Evolutionary conservation across 2,113 vertebrate genomes (phyloP), one percentile per base, ranked within the genome.

Genomic region (Cyphomyrus discorhynchus): DNA sequence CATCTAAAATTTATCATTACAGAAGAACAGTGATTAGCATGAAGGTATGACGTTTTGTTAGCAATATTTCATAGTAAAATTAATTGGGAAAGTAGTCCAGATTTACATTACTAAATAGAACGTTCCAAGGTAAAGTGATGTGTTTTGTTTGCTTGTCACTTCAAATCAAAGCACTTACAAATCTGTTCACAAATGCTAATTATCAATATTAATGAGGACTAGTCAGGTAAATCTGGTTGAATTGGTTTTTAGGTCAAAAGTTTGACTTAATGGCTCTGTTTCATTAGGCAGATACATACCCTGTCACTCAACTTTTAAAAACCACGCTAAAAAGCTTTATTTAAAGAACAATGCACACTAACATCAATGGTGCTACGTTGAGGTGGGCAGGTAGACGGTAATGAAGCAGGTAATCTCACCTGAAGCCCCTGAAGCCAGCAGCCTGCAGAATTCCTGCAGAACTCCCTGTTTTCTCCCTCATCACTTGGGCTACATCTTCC

Each of bases 401-500:
- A 13, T 9, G 17, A 83, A 56, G 52, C 50, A 84, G 80, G 35
- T 15, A 62, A 17, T 58, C 86, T 66, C 45, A 90, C 90, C 90
- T 70, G 52, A 5, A 39, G 3, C 42, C 74, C 24, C 86, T 66
- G 50, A 15, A 47, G 13, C n/a, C 74, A 42, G 82, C 31, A 39
- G 39, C 13, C 62, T 87, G 42, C 21, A 56, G 49, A 88, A 15
- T 39, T 56, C 53, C 86, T 62, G 50, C 49, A 35, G 70, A 35
- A 47, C 35, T 47, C 62, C 47, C 62, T 2, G 4, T 47, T 5
- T 70, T 49, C n/a, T 70, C 35, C 50, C 52, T 50, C 42, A 74
- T 49, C 45, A 10, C 21, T 47, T 31, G 53, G 7, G 17, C 17
- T 11, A 21, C 4, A 45, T 62, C 39, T n/a, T 88, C 87, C 53